Percentiles rank a stretch among this genome's conserved stretches.
phyloP scores from a whole-genome alignment of 2,113 vertebrate genomes.

The Coryphaenoides rupestris region DNA sequence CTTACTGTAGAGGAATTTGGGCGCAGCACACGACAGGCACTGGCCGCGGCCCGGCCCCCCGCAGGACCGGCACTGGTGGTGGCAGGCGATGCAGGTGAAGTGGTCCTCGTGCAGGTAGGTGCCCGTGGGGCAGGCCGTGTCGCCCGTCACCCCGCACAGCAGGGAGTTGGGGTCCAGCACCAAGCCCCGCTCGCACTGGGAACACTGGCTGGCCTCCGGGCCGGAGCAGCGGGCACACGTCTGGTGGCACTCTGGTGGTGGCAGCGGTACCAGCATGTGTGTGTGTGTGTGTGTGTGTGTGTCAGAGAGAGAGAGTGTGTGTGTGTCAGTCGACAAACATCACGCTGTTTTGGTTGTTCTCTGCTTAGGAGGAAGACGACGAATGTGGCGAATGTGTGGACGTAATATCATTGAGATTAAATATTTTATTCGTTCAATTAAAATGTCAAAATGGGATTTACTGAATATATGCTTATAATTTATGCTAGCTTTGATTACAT shows the following conservation, averaged over 20 bases:
- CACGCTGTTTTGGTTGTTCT: no score
- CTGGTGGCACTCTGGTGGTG: conserved; percentile 76
- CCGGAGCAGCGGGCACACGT: conserved; percentile 71
- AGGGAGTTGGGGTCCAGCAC: conserved; percentile 69
- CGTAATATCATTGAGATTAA: no score
- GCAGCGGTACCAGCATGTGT: no score
- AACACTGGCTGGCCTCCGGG: conserved; percentile 70
- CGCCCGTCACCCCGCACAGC: conserved; percentile 72
- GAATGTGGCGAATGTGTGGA: no score
- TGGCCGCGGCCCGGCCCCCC: conserved; percentile 50
- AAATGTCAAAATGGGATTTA: no score
- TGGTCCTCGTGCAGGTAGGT: conserved; percentile 71
- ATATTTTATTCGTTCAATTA: no score
- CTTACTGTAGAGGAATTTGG: conserved; percentile 70
- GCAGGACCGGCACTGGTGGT: conserved; percentile 66
- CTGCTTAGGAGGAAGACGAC: no score
- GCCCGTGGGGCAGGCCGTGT: conserved; percentile 62
- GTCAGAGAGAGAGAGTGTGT: no score
- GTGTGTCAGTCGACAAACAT: no score
- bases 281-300: no score
- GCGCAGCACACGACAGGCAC: conserved; percentile 66
- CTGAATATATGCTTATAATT: no score
- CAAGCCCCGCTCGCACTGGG: conserved; percentile 66
- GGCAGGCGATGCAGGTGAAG: conserved; percentile 74
- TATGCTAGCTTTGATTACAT: no score